Base-by-base conservation (phyloP, 2,113 vertebrate species). In the Acanthisitta chloris region DNA sequence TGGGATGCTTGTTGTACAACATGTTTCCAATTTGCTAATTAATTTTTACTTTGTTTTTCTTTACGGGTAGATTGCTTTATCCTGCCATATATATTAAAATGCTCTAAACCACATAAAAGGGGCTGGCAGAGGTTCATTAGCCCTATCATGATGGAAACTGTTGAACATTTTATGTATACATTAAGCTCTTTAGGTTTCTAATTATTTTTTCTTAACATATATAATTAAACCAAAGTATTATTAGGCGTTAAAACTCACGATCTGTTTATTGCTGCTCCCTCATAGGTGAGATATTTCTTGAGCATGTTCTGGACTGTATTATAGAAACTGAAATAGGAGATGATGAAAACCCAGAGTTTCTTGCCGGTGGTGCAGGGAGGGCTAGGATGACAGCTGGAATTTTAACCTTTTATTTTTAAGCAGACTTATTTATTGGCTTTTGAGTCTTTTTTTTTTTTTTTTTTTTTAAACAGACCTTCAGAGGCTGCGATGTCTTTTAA, bases 31-130 rank as follows among this genome's bases (percentile, higher is more conserved):
- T 90, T 94, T 92, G 49, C 62, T 91, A 73, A 96, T 90, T 87
- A 87, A 84, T 88, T 86, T 79, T 64, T 59, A 52, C 43, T 94
- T 92, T 55, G n/a, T 94, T 92, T 92, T 89, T 91, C 86, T 93
- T 92, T 57, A 85, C 0, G 29, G 26, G 74, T 62, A 54, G n/a
- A 16, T 79, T 84, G 38, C 58, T 81, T 4, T 12, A 48, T 86
- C 58, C 80, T 82, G n/a, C 78, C 31, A 33, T 57, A 21, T 87
- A 38, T 88, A 73, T 94, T 83, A 88, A 78, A 96, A 93, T 79
- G 17, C 45, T 91, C 73, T 7, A 82, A 88, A 90, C 93, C 93
- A 91, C 95, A 92, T 95, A 8, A 96, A 97, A 91, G 85, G 28
- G 82, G 10, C 58, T 34, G 9, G 78, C 78, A 82, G 78, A 76